Evolutionary conservation across 2,797 vertebrate genomes (phyloP), one percentile per base, ranked within the genome.

Genomic region (Mus spretus): DNA sequence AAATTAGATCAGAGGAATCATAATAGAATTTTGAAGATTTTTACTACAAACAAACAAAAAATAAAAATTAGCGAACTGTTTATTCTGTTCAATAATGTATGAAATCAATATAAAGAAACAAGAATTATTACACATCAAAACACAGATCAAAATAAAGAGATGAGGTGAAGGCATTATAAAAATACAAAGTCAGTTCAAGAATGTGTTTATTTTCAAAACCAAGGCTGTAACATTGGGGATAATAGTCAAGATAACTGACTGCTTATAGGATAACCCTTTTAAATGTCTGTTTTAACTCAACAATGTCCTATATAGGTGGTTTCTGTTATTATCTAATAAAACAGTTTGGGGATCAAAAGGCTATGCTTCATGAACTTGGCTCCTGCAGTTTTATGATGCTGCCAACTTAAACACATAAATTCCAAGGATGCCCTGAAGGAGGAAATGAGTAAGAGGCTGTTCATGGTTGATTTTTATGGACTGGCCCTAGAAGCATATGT

Each of bases 41-140:
- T 96, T n/a, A 67, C 22, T 93, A 80, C 40, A 81, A 92, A 90
- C 24, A 97, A 94, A 95, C 28, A 80, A 89, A 88, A 12, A 82
- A 87, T 94, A 96, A 93, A 92, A 89, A 89, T 77, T 84, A 95
- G 57, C 82, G 55, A 95, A 89, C 5, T 40, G 83, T 67, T 1
- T 34, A 83, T 80, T 83, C 26, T 79, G 40, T 86, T 96, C 26
- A 80, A 34, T 78, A 96, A 91, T 67, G 89, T 89, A 72, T 91
- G 12, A 95, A 97, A 90, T 96, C 59, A 78, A 63, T 74, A 24
- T 85, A 81, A 96, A 83, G 22, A 96, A 86, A 77, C 34, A 47
- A 89, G 40, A 93, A 94, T 72, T 95, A 89, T 40, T 24, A 61
- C n/a, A 72, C 19, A 75, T 78, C 87, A 94, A 95, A 94, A 20